Evolutionary conservation across 2,888 invertebrate species (phyloP).

Genomic region (Lordiphosa andalusiaca): DNA sequence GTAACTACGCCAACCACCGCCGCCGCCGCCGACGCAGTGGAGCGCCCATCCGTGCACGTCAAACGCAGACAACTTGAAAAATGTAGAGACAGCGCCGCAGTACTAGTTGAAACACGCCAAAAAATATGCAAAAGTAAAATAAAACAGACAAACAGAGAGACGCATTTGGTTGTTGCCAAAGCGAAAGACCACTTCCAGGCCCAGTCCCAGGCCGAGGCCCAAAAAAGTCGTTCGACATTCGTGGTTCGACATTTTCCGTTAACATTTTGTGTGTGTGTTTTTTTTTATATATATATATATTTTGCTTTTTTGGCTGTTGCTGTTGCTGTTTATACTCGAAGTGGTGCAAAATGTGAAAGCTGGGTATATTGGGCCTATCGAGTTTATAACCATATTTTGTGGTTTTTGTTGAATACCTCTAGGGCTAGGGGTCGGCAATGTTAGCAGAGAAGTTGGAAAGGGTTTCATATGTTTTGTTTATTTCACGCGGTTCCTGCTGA

Average conservation of each 20-base stretch:
- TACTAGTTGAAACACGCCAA: conserved; percentile 75
- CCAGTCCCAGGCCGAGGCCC: conserved; percentile 1
- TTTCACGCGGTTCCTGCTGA: no score
- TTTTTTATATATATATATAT: background rate
- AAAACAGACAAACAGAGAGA: conserved; percentile 66
- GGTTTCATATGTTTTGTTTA: no score
- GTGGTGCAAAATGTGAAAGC: background rate
- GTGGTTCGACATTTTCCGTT: conserved; percentile 72
- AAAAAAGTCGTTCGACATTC: conserved; percentile 30
- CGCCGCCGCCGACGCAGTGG: conserved; percentile 56
- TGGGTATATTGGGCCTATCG: conserved; percentile 8
- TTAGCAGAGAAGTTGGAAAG: no score
- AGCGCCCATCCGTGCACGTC: conserved; percentile 76
- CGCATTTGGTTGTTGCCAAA: conserved; percentile 38
- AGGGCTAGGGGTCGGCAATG: no score
- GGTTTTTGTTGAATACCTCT: no score
- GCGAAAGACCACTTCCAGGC: conserved; percentile 8
- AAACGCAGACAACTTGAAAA: conserved; percentile 76
- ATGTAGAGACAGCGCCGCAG: conserved; percentile 75
- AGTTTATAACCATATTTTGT: no score
- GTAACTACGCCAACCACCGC: conserved; percentile 68
- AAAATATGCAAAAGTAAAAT: conserved; percentile 76
- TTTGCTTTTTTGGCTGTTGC: conserved; percentile 42
- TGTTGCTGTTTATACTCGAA: conserved; percentile 43
- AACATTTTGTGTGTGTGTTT: conserved; percentile 16